These are phyloP conservation scores for Anoplophora glabripennis DNA, from an alignment of 1,140 invertebrate species.

Conservation along the genomic window DNA sequence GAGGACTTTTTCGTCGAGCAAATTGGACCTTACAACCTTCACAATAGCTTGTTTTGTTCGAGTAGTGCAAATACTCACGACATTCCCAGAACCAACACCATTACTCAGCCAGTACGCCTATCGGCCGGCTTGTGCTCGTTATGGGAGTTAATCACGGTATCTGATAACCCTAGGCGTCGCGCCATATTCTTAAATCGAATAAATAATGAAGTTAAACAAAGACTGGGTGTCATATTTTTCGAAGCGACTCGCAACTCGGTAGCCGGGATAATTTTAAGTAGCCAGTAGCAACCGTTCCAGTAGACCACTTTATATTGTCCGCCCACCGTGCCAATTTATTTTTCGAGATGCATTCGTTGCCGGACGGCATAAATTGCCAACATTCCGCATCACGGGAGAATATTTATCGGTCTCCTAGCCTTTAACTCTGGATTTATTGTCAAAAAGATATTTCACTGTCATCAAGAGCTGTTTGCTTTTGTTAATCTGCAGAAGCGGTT, in stretches of 20 bases:
- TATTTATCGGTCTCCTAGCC: too few relatives aligned
- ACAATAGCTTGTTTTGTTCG: background rate
- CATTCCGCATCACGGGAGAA: too few relatives aligned
- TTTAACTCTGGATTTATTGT: too few relatives aligned
- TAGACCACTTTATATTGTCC: slow-evolving; percentile 13
- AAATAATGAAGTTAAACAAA: slow-evolving; percentile 10
- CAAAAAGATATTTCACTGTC: too few relatives aligned
- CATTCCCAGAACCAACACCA: too few relatives aligned
- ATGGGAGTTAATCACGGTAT: background rate
- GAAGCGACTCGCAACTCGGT: slow-evolving; percentile 7
- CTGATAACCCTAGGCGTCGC: background rate
- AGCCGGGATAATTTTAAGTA: slow-evolving; percentile 14
- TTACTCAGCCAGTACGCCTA: too few relatives aligned
- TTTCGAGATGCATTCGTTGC: background rate
- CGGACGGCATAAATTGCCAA: too few relatives aligned
- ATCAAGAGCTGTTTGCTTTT: too few relatives aligned
- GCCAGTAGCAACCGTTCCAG: slow-evolving; percentile 8
- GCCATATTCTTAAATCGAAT: slow-evolving; percentile 11
- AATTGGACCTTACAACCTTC: background rate
- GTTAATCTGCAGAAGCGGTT: too few relatives aligned
- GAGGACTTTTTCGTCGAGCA: too few relatives aligned
- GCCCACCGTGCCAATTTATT: slow-evolving; percentile 9
- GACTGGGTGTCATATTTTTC: slow-evolving; percentile 13
- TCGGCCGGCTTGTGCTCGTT: too few relatives aligned
- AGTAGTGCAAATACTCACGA: too few relatives aligned